Evolutionary conservation across 2,888 invertebrate genomes (phyloP), one percentile per base, ranked within the genome.

Genomic region (Aricia artaxerxes): DNA sequence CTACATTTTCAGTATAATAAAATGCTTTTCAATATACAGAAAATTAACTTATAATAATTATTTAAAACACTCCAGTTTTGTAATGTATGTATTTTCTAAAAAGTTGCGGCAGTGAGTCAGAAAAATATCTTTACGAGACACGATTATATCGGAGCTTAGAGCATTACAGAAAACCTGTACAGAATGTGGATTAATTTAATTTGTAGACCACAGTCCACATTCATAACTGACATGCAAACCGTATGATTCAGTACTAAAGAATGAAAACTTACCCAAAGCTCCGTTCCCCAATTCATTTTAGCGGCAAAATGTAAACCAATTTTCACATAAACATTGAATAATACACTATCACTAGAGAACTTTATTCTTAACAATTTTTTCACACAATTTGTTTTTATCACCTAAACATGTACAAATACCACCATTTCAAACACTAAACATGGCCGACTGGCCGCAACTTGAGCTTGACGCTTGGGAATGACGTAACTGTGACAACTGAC

Each of bases 271-370:
- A 96, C 96, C 96, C 96, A 96, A 91, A 96, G 95, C 93, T 96
- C 96, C 81, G 95, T 95, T 90, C 96, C 96, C 96, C 96, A 96
- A 93, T 95, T 96, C 95, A 95, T 95, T 93, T 93, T 95, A 85
- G 90, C 90, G 86, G 88, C 86, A 85, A 87, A 87, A 87, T 85
- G 87, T 91, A 90, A 90, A 89, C 87, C 90, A 92, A 93, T 90
- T 90, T 86, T 87, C 93, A 93, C 92, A 89, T 91, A 91, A 91
- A 92, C 93, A 94, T 93, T 90, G 91, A 92, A 89, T 88, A 88
- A 38, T 88, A 88, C 93, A 92, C 93, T 88, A 88, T 84, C 89
- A 89, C 89, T 88, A 85, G 82, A 82, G 84, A 87, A 85, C 83
- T 86, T 84, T 83, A 85, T 84, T 86, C 87, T 85, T 87, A 86